Conservation (phyloP, 2,113 vertebrate species). For the Gulo gulo region DNA sequence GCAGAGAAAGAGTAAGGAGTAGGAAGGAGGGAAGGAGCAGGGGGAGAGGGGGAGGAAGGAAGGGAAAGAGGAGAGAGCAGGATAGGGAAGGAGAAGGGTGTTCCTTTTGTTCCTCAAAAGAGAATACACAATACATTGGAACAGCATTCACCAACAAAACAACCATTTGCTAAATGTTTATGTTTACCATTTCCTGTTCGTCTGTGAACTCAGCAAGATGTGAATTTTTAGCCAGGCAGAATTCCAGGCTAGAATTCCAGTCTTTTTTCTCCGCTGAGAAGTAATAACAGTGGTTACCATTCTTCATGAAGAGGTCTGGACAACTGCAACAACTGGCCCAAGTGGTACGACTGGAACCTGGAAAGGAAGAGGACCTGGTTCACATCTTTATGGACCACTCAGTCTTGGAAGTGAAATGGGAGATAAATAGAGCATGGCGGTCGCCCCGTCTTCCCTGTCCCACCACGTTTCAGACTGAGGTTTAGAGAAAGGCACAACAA, state of each 20-base stretch:
- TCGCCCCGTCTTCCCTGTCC: neutral
- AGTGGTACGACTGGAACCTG: neutral
- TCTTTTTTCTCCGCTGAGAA: conserved; percentile 69
- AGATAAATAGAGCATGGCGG: neutral
- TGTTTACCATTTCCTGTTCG: conserved; percentile 51
- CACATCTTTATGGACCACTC: neutral
- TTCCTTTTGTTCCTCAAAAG: neutral
- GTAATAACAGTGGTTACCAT: conserved; percentile 75
- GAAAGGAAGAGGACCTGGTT: neutral
- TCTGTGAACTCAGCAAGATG: conserved; percentile 65
- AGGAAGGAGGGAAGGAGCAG: neutral
- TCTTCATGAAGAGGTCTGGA: conserved; percentile 73
- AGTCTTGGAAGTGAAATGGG: neutral
- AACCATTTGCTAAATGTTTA: neutral
- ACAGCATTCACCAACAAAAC: neutral
- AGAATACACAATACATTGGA: neutral
- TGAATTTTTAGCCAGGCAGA: conserved; percentile 62
- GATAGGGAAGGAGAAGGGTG: neutral
- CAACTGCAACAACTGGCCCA: conserved; percentile 43
- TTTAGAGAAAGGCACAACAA: neutral
- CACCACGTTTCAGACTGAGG: neutral
- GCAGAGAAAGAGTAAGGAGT: neutral
- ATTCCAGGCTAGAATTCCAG: conserved; percentile 76
- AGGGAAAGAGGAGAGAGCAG: neutral
- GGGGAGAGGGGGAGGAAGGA: neutral